Conservation (phyloP, 2,888 invertebrate genomes). For the Buathra laborator region DNA sequence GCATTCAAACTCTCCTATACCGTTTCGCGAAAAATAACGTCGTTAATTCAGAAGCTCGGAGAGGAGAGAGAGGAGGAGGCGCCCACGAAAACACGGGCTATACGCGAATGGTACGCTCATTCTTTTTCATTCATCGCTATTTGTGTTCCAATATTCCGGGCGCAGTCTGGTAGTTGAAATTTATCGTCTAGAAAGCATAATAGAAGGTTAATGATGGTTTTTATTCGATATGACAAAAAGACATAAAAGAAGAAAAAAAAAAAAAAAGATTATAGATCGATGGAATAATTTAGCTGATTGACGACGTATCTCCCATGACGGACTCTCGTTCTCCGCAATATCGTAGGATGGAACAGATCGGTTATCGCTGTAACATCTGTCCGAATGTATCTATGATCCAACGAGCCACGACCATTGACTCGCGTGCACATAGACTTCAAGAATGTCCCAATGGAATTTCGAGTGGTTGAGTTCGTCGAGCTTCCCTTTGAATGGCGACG, state of each 20-base stretch:
- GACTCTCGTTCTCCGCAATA: not conserved
- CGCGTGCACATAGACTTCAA: not conserved
- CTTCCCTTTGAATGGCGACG: conserved; percentile 32
- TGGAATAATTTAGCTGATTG: not conserved
- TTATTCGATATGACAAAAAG: not conserved
- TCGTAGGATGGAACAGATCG: not conserved
- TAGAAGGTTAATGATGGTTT: not conserved
- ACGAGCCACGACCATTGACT: not conserved
- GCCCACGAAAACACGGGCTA: conserved; percentile 32
- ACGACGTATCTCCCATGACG: not conserved
- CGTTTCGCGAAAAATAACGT: conserved; percentile 40
- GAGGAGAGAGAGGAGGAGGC: not conserved
- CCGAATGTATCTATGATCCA: not conserved
- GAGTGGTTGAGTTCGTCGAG: conserved; percentile 36
- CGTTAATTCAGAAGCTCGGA: conserved; percentile 45
- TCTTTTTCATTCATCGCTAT: conserved; percentile 26
- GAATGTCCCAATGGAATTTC: conserved; percentile 48
- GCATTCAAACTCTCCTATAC: conserved; percentile 12
- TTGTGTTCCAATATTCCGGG: conserved; percentile 10
- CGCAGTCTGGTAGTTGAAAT: not conserved
- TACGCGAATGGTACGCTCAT: conserved; percentile 6
- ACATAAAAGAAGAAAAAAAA: not conserved
- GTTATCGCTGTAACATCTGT: not conserved
- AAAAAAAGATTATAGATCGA: not conserved
- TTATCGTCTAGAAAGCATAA: not conserved